Conservation (phyloP, 2,888 invertebrate species). For the Ophion costatus region DNA sequence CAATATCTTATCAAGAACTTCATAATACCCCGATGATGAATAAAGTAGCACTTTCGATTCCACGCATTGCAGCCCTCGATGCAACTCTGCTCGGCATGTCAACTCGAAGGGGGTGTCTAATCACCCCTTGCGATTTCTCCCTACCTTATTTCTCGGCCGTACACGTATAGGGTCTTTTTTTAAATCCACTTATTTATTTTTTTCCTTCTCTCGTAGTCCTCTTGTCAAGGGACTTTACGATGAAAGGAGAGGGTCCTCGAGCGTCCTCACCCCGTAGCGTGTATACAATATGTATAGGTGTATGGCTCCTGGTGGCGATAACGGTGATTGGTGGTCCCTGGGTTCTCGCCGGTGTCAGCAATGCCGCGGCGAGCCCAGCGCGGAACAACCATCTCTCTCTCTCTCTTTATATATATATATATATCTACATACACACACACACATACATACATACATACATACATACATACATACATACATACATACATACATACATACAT, state of each 20-base stretch:
- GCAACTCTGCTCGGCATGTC: conserved; percentile 2
- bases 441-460: not conserved
- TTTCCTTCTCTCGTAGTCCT: conserved; percentile 13
- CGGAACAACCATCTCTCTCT: conserved; percentile 39
- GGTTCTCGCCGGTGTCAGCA: conserved; percentile 55
- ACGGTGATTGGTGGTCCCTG: conserved; percentile 72
- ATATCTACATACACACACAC: not conserved
- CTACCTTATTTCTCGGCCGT: conserved; percentile 25
- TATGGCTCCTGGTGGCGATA: conserved; percentile 63
- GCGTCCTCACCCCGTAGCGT: conserved; percentile 32
- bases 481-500: not conserved
- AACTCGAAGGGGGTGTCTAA: conserved; percentile 6
- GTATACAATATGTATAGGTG: conserved; percentile 50
- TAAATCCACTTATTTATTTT: conserved; percentile 35
- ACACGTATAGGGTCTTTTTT: conserved; percentile 50
- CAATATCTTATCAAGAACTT: no score
- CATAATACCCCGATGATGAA: not conserved
- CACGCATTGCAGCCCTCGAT: not conserved
- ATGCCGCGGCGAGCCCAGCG: conserved; percentile 10
- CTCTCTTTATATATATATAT: conserved; percentile 4
- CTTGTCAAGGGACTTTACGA: conserved; percentile 34
- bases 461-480: not conserved
- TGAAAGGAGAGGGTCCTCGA: conserved; percentile 21
- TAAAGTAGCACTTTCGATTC: not conserved
- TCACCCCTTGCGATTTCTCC: conserved; percentile 4